Evolutionary conservation across 2,113 vertebrate genomes (phyloP).

Genomic region (Herpetotheres cachinnans): DNA sequence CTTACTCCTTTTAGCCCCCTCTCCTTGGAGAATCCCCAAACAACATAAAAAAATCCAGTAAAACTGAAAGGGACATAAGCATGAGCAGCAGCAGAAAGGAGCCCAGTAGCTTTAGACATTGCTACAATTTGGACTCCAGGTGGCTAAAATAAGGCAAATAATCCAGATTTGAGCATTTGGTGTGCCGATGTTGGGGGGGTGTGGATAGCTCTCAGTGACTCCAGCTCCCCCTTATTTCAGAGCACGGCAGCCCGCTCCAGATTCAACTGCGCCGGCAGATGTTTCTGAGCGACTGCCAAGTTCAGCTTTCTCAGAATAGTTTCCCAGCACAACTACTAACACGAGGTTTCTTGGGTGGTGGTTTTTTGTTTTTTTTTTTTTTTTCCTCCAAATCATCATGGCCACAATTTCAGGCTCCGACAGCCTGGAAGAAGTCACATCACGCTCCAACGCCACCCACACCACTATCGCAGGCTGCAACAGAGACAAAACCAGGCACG

Average conservation of each 20-base stretch:
- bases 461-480: background rate
- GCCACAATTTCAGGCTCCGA: background rate
- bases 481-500: background rate
- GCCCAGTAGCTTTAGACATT: rapidly evolving
- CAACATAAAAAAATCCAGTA: rapidly evolving
- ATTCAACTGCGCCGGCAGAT: background rate
- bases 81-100: background rate
- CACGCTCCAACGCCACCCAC: background rate
- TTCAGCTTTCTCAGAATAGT: background rate
- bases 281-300: background rate
- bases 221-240: background rate
- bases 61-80: background rate
- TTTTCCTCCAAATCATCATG: background rate
- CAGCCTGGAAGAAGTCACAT: background rate
- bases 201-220: rapidly evolving
- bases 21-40: background rate
- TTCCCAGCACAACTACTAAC: background rate
- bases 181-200: rapidly evolving
- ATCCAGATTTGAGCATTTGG: background rate
- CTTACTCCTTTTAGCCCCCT: background rate
- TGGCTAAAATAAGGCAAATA: background rate
- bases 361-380: background rate
- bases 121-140: too few species aligned
- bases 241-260: background rate
- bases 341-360: background rate